phyloP scores from a whole-genome alignment of 2,888 invertebrate genomes.

The Latrodectus hesperus region DNA sequence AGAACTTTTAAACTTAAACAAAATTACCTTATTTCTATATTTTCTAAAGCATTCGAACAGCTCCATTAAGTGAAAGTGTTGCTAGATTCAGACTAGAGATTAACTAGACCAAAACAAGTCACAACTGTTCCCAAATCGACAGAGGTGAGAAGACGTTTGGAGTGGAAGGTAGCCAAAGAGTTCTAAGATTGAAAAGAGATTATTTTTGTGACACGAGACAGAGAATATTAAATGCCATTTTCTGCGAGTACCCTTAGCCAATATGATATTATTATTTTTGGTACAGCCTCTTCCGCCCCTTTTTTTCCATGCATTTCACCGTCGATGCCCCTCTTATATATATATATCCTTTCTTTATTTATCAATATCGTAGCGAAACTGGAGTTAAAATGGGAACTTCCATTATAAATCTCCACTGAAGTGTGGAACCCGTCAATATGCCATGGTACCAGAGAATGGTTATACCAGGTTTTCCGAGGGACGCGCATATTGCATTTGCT shows the following conservation, averaged over 20 bases:
- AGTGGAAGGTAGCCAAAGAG: constrained; percentile 33
- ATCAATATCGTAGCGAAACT: constrained; percentile 34
- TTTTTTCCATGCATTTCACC: not conserved
- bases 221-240: constrained; percentile 63
- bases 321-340: not conserved
- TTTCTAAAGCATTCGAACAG: no score
- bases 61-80: no score
- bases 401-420: constrained; percentile 62
- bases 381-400: constrained; percentile 48
- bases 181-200: constrained; percentile 46
- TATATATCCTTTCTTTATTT: constrained; percentile 27
- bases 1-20: no score
- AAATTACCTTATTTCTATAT: no score
- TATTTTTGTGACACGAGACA: constrained; percentile 37
- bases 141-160: not conserved
- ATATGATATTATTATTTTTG: constrained; percentile 56
- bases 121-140: no score
- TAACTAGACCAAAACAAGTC: no score
- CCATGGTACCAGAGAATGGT: constrained; percentile 17
- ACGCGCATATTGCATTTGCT: constrained; percentile 53
- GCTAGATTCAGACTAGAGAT: no score
- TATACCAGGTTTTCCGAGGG: not conserved
- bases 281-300: not conserved
- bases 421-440: constrained; percentile 58
- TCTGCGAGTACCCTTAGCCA: constrained; percentile 33